phyloP scores from a whole-genome alignment of 2,113 vertebrate genomes.

The Dicentrarchus labrax region DNA sequence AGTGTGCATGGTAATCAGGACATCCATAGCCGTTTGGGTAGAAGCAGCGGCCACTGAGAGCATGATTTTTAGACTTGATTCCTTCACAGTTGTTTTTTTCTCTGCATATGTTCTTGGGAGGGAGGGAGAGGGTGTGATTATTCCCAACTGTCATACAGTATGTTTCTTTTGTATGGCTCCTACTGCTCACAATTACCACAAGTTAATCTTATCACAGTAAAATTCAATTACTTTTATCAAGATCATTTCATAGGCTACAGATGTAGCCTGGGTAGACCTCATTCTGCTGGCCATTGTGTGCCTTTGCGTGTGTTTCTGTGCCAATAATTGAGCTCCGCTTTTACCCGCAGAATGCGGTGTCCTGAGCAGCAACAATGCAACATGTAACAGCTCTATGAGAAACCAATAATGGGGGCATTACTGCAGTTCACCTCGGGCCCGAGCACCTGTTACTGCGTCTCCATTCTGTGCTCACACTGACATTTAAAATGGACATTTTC shows the following conservation, averaged over 20 bases:
- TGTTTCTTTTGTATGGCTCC: slow-evolving; percentile 89
- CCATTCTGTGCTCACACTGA: slow-evolving; percentile 93
- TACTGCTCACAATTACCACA: slow-evolving; percentile 91
- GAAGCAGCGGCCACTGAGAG: slow-evolving; percentile 77
- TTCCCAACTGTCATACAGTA: slow-evolving; percentile 86
- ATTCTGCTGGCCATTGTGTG: slow-evolving; percentile 87
- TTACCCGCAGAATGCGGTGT: slow-evolving; percentile 81
- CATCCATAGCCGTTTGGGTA: slow-evolving; percentile 85
- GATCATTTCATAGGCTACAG: slow-evolving; percentile 92
- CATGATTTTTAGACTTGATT: slow-evolving; percentile 80
- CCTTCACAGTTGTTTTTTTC: slow-evolving; percentile 41
- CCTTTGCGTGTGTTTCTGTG: slow-evolving; percentile 61
- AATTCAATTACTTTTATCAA: slow-evolving; percentile 99
- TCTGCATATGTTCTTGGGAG: slow-evolving; percentile 47
- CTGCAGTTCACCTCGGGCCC: slow-evolving; percentile 89
- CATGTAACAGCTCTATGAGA: slow-evolving; percentile 90
- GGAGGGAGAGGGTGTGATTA: slow-evolving; percentile 63
- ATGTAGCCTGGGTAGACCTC: slow-evolving; percentile 82
- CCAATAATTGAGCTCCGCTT: slow-evolving; percentile 88
- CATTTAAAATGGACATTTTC: slow-evolving; percentile 97
- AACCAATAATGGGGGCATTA: slow-evolving; percentile 92
- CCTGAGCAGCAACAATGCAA: slow-evolving; percentile 87
- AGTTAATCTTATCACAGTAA: slow-evolving; percentile 96
- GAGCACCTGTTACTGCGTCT: slow-evolving; percentile 94
- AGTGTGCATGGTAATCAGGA: slow-evolving; percentile 88